These are phyloP conservation scores for Lota lota DNA, from an alignment of 2,113 vertebrate genomes.

Conservation along the genomic window DNA sequence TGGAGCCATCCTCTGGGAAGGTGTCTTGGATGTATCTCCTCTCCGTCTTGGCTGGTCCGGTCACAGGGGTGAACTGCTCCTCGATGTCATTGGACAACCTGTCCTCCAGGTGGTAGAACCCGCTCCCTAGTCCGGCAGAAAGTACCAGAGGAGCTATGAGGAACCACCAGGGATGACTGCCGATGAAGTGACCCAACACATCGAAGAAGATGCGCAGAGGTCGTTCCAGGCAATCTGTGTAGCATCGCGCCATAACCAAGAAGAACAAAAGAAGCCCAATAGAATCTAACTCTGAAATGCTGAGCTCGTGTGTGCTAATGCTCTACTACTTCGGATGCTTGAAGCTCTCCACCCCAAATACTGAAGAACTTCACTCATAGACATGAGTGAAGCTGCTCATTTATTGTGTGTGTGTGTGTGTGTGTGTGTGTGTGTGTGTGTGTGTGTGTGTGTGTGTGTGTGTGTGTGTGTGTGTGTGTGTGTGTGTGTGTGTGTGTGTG, in stretches of 20 bases:
- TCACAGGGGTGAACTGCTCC: conserved; percentile 75
- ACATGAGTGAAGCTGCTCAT: not conserved
- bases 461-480: conserved; percentile 5
- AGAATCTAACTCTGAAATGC: not conserved
- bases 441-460: conserved; percentile 4
- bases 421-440: not conserved
- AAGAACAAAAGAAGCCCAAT: not conserved
- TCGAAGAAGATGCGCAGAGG: conserved; percentile 63
- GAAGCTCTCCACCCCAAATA: not conserved
- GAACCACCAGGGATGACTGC: conserved; percentile 77
- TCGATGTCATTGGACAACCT: conserved; percentile 70
- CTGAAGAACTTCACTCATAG: not conserved
- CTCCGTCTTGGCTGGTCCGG: conserved; percentile 77
- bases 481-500: conserved; percentile 4
- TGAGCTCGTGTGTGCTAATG: not conserved
- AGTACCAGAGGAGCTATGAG: conserved; percentile 65
- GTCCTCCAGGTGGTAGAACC: conserved; percentile 65
- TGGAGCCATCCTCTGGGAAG: conserved; percentile 63
- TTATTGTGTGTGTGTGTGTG: conserved; percentile 21
- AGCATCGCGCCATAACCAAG: conserved; percentile 51
- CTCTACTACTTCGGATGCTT: not conserved
- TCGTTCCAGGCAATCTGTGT: conserved; percentile 71
- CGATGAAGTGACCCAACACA: conserved; percentile 64
- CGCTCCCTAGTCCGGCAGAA: conserved; percentile 67
- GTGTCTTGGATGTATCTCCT: conserved; percentile 65